These are phyloP conservation scores for Pimephales promelas DNA, from an alignment of 2,113 vertebrate species.

Conservation along the genomic window DNA sequence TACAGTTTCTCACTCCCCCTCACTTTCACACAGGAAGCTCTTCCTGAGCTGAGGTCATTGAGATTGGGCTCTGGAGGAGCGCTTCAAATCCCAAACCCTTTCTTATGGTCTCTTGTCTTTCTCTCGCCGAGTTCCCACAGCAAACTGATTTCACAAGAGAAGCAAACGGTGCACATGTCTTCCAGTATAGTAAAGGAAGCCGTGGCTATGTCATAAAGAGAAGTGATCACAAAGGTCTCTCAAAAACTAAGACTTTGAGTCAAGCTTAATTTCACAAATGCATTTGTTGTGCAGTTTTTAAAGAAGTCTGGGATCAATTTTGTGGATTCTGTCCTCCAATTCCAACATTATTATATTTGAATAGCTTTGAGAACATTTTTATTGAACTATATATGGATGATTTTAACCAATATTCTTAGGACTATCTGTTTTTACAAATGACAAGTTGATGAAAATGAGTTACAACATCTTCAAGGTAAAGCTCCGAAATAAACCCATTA, in stretches of 20 bases:
- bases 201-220: neutral
- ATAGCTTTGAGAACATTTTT: no score
- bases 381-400: neutral
- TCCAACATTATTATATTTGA: no score
- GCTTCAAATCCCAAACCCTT: slow-evolving; percentile 34
- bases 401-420: neutral
- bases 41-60: slow-evolving; percentile 58
- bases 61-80: slow-evolving; percentile 47
- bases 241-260: neutral
- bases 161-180: neutral
- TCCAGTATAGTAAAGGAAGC: neutral
- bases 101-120: neutral
- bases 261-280: neutral
- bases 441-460: neutral
- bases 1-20: slow-evolving; percentile 67
- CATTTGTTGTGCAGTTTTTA: no score
- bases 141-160: slow-evolving; percentile 24
- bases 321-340: neutral
- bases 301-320: neutral
- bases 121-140: slow-evolving; percentile 26
- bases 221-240: neutral
- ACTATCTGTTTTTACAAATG: neutral
- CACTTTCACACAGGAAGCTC: slow-evolving; percentile 68
- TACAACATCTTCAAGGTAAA: neutral
- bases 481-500: neutral